A percentile compares a stretch with the other conserved stretches of the same genome.
phyloP scores from a whole-genome alignment of 2,113 vertebrate genomes.

The Pagrus major region DNA sequence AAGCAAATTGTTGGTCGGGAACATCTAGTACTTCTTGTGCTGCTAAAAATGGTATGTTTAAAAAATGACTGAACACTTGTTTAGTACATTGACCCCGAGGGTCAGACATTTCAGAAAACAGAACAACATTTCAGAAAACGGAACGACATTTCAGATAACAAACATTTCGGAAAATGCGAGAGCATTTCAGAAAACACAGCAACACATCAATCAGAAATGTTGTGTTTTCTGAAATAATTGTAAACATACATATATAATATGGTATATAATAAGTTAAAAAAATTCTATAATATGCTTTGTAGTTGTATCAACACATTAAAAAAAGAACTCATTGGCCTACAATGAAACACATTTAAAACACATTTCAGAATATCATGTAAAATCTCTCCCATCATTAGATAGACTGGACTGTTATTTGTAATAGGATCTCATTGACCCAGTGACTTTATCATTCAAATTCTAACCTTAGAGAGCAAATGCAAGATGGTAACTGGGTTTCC shows the following conservation, averaged over 20 bases:
- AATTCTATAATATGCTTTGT: background rate
- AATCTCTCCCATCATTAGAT: background rate
- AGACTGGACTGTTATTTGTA: background rate
- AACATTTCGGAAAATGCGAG: no score
- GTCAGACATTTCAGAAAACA: no score
- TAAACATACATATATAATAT: no score
- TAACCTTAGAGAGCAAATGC: conserved; percentile 26
- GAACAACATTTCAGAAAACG: no score
- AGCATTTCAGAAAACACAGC: no score
- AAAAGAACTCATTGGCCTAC: background rate
- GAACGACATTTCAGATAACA: no score
- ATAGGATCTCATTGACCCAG: background rate
- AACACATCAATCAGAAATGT: no score
- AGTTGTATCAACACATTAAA: background rate
- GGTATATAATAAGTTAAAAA: no score
- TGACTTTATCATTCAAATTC: background rate
- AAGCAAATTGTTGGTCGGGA: conserved; percentile 20
- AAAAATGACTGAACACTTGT: background rate
- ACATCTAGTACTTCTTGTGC: conserved; percentile 39
- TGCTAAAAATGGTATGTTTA: background rate
- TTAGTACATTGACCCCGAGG: no score
- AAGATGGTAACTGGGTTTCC: conserved; percentile 56
- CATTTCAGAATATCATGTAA: background rate
- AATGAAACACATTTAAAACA: background rate
- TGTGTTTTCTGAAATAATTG: no score